These are phyloP conservation scores for Achlya flavicornis DNA, from an alignment of 2,888 invertebrate genomes.

Conservation along the genomic window DNA sequence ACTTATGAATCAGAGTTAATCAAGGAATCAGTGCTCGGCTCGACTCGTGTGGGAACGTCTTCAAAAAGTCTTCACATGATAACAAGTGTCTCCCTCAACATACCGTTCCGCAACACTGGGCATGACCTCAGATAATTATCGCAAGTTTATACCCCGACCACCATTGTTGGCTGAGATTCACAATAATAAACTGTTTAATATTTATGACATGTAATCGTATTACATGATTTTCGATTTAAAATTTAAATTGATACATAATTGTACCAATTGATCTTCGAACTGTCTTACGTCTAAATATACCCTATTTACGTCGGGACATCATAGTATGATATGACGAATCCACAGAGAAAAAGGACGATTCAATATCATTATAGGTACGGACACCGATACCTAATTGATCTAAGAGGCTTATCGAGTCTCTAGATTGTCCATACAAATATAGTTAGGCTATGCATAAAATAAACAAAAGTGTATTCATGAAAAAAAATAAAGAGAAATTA, in stretches of 20 bases:
- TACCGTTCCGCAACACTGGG: constrained; percentile 74
- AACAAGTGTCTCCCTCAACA: constrained; percentile 75
- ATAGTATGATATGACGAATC: too few relatives aligned
- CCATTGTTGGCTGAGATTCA: constrained; percentile 77
- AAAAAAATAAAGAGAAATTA: too few relatives aligned
- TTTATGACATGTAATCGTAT: constrained; percentile 52
- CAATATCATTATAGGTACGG: not conserved
- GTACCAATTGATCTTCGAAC: constrained; percentile 6
- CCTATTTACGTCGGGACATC: not conserved
- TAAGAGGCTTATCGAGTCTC: too few relatives aligned
- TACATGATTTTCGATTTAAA: constrained; percentile 19
- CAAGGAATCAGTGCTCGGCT: constrained; percentile 72
- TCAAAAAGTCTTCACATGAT: constrained; percentile 82
- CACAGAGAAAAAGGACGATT: too few relatives aligned
- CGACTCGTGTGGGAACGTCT: constrained; percentile 77
- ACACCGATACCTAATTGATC: too few relatives aligned
- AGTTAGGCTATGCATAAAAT: too few relatives aligned
- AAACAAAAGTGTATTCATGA: too few relatives aligned
- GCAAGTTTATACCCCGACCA: constrained; percentile 70
- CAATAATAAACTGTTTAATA: constrained; percentile 57
- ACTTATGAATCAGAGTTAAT: constrained; percentile 79
- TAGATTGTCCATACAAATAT: too few relatives aligned
- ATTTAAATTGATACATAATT: constrained; percentile 11
- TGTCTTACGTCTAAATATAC: not conserved
- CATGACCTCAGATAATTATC: constrained; percentile 80